Evolutionary conservation across 2,888 invertebrate genomes (phyloP), one percentile per base, ranked within the genome.

Genomic region (Aphidoletes aphidimyza): DNA sequence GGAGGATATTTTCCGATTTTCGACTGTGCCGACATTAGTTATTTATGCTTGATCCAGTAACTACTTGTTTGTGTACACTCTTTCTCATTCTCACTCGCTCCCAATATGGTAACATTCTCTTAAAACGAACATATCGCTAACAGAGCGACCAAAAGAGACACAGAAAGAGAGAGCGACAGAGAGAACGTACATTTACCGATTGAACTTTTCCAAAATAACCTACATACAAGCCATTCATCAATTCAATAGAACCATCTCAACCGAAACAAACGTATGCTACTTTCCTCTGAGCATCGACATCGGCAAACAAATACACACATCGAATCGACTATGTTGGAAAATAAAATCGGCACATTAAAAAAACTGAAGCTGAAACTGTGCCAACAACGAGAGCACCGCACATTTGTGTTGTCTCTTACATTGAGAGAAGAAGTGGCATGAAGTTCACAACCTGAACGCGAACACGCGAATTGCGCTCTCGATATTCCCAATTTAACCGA

Each of bases 1-100:
- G n/a, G n/a, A n/a, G 69, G 34, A 69, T 69, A 69, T 69, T 69
- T 69, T 30, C n/a, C 26, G 69, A 69, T 69, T 69, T 69, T 69
- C 14, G 69, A 30, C 30, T 30, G 26, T 69, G 69, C 30, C 34
- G 69, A 69, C 69, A 69, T 69, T 30, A 69, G 69, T 69, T 69
- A 69, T 69, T 69, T 69, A 69, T 69, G 69, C 69, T 30, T 69
- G 34, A 69, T 69, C 30, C 69, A 30, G 14, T 26, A 30, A 9
- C 3, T 30, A 69, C 30, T 69, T 69, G 69, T 69, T 69, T 69
- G 69, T 30, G 19, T 6, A 17, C 54, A 8, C 54, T 26, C 30
- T 47, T 19, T 19, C 47, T 47, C 47, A 2, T 19, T 11, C 47
- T 69, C 30, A 30, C 30, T 34, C 34, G 54, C 22, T 54, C 54